These are phyloP conservation scores for Cordilura impudica DNA, from an alignment of 2,888 invertebrate species.

Conservation along the genomic window DNA sequence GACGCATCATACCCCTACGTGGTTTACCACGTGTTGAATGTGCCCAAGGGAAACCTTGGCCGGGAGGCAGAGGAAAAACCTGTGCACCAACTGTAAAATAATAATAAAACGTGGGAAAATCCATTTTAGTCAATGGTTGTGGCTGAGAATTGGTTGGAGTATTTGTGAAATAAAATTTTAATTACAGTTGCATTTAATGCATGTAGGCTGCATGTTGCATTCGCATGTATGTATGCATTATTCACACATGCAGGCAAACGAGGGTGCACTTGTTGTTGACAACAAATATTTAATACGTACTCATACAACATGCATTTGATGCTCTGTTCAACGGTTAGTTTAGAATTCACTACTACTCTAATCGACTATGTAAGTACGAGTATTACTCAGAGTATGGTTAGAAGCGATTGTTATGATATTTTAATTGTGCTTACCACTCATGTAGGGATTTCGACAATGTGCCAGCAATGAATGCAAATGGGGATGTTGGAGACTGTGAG, in stretches of 20 bases:
- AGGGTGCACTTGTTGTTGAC: conserved; percentile 34
- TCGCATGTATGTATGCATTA: conserved; percentile 1
- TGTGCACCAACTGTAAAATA: conserved; percentile 80
- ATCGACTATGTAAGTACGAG: not conserved
- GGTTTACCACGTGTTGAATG: conserved; percentile 95
- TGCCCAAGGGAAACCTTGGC: conserved; percentile 90
- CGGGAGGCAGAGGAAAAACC: conserved; percentile 82
- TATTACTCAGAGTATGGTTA: conserved; percentile 24
- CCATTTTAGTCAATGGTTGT: conserved; percentile 25
- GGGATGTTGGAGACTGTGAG: conserved; percentile 87
- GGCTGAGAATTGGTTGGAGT: conserved; percentile 22
- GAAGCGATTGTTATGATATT: conserved; percentile 34
- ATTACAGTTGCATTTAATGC: conserved; percentile 67
- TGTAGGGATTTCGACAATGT: conserved; percentile 90
- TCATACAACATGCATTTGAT: not conserved
- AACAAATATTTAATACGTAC: conserved; percentile 31
- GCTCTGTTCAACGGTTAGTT: not conserved
- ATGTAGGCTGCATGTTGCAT: conserved; percentile 7
- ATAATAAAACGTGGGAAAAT: conserved; percentile 66
- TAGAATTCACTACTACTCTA: not conserved
- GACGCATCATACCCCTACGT: conserved; percentile 95
- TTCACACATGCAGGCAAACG: conserved; percentile 9
- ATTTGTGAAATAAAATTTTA: conserved; percentile 30
- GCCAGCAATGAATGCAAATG: conserved; percentile 90
- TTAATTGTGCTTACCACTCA: conserved; percentile 80